A percentile compares a stretch with the other conserved stretches of the same genome.
These are phyloP conservation scores for Acanthiza pusilla DNA, from an alignment of 2,797 vertebrate genomes.

Conservation along the genomic window DNA sequence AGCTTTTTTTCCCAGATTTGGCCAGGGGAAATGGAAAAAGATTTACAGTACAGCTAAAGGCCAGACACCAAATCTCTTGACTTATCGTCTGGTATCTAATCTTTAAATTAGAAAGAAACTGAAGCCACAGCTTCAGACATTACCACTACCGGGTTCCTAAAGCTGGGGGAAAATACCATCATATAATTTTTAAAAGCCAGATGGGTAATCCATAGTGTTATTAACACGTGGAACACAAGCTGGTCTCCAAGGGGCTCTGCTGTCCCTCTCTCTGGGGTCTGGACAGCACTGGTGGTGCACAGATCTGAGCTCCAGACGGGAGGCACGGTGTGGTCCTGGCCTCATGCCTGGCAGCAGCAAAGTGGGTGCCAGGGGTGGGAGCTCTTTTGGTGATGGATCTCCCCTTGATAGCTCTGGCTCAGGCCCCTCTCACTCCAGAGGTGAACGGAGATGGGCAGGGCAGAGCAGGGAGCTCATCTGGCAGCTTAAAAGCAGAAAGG, in stretches of 20 bases:
- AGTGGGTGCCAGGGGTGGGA: not conserved
- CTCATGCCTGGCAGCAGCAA: not conserved
- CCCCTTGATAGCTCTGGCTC: not conserved
- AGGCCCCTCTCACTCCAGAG: not conserved
- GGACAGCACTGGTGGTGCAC: not conserved
- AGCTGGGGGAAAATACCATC: not conserved
- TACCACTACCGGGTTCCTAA: not conserved
- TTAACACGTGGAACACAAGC: not conserved
- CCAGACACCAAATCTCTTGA: not conserved
- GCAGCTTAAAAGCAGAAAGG: not conserved
- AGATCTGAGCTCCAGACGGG: not conserved
- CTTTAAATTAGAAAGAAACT: not conserved
- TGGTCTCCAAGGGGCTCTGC: not conserved
- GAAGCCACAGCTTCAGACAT: not conserved
- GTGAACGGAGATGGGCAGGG: not conserved
- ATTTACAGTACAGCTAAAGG: not conserved
- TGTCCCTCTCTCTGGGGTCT: not conserved
- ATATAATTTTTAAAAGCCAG: not conserved
- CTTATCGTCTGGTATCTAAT: not conserved
- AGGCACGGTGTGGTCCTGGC: not conserved
- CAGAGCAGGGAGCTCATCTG: not conserved
- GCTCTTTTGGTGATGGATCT: not conserved
- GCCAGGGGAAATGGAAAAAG: constrained; percentile 10
- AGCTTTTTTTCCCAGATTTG: not conserved
- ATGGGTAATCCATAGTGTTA: not conserved